Percentiles rank a stretch among this genome's conserved stretches.
phyloP scores from a whole-genome alignment of 2,113 vertebrate genomes.

The Chitala chitala region DNA sequence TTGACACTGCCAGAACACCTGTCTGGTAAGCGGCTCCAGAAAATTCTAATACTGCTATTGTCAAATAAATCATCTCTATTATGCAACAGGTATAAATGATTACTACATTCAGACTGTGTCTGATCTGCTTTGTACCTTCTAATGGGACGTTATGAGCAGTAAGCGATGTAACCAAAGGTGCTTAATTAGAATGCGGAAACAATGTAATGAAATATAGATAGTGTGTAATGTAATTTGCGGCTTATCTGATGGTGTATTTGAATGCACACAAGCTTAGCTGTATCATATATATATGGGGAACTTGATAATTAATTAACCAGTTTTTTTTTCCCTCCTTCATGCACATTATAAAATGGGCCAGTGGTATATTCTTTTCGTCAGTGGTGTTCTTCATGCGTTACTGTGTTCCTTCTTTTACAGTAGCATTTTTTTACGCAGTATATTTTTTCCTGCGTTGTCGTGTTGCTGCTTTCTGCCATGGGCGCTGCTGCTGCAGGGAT shows the following conservation, averaged over 20 bases:
- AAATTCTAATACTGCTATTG: not conserved
- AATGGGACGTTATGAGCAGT: conserved; percentile 4
- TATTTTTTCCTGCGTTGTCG: too few relatives aligned
- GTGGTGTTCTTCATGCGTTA: too few relatives aligned
- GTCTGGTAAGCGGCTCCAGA: not conserved
- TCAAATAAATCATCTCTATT: not conserved
- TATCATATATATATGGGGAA: too few relatives aligned
- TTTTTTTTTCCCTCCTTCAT: too few relatives aligned
- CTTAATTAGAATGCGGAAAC: not conserved
- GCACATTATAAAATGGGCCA: not conserved
- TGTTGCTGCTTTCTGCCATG: too few relatives aligned
- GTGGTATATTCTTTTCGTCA: too few relatives aligned
- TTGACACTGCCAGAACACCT: not conserved
- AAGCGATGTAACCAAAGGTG: not conserved
- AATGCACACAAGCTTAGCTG: not conserved
- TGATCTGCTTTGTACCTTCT: not conserved
- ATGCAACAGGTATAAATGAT: not conserved
- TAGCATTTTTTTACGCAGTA: too few relatives aligned
- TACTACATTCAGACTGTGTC: not conserved
- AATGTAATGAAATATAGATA: conserved; percentile 15
- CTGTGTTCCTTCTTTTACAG: too few relatives aligned
- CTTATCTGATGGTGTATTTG: not conserved
- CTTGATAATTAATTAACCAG: too few relatives aligned
- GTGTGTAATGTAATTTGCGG: not conserved
- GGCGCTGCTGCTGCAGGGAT: not conserved